Base-by-base conservation (phyloP, 2,113 vertebrate genomes). In the Trichechus manatus region DNA sequence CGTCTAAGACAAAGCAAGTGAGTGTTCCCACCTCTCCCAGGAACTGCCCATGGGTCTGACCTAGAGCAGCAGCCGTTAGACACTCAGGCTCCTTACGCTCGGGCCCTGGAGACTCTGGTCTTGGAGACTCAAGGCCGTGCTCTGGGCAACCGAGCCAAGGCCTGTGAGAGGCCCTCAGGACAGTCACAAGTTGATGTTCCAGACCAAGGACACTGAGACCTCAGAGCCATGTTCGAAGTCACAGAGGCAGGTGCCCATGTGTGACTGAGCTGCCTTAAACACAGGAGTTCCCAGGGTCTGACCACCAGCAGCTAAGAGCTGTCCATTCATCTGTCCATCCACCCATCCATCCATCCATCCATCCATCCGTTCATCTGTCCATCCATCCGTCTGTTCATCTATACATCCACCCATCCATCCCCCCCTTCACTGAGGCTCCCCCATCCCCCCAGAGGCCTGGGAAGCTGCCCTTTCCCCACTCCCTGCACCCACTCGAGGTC, bases 1-100 rank as follows among this genome's bases (percentile, higher is more conserved):
- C 22, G 0, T 2, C 1, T 0, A 72, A 11, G 1, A 23, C 25
- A 31, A 70, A 53, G 4, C 17, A 1, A 0, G 25, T 9, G 47
- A n/a, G 68, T 1, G 14, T 42, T 8, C 27, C 0, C n/a, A 10
- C 88, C 27, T 47, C 68, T 4, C 3, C 22, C 15, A 14, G 64
- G 27, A 13, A 8, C 5, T 15, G 66, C 75, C 56, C 5, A 0
- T 39, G 53, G 0, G 7, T n/a, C 22, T 31, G 14, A 36, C 15
- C 70, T 70, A 36, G 6, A 72, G n/a, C n/a, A 20, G n/a, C 33
- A n/a, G 14, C 33, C 17, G 53, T 7, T 33, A 29, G 66, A 33
- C 15, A 39, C 20, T 39, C 72, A 39, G 22, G n/a, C 20, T 7
- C 14, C 53, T 13, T 8, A 56, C 14, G 4, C 47, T 47, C 47